Evolutionary conservation across 1,140 invertebrate genomes (phyloP), one percentile per base, ranked within the genome.

Genomic region (Oedothorax gibbosus): DNA sequence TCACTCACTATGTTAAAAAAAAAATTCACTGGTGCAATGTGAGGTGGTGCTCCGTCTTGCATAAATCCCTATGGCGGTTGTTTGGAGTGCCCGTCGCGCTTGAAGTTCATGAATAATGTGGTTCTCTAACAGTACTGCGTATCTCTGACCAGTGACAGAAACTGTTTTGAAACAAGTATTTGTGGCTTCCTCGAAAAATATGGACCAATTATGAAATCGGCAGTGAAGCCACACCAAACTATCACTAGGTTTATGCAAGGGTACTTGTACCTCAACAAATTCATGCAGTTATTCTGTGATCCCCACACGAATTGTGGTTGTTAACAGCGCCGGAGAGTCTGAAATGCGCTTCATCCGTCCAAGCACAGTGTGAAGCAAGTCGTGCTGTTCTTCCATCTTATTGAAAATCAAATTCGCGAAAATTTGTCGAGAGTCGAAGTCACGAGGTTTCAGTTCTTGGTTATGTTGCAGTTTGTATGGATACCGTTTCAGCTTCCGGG

Each of bases 401-500:
- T 51, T 72, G 50, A 53, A 72, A 54, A 72, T 53, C 69, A 72
- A 72, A 72, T 72, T 72, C 2, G 12, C 5, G 56, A 72, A 72
- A 53, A 18, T 53, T 72, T 18, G 49, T 7, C 1, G 66, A 69
- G 66, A 69, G 20, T 69, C 66, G 2, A 69, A 35, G 66, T 69
- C 66, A 72, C 50, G 51, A 72, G n/a, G 69, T 53, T 72, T 72
- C 51, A 72, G 69, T 72, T 72, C 12, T 72, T 72, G 69, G 49
- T n/a, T n/a, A n/a, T n/a, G n/a, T n/a, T n/a, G n/a, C n/a, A n/a
- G n/a, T n/a, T n/a, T n/a, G n/a, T n/a, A 53, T 7, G 50, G 3
- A 6, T 72, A 53, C 50, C 69, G 69, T 72, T n/a, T n/a, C n/a
- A n/a, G n/a, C n/a, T 54, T 5, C 69, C 15, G 15, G 56, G 69